phyloP scores from a whole-genome alignment of 2,888 invertebrate genomes.

The Ochropleura plecta region DNA sequence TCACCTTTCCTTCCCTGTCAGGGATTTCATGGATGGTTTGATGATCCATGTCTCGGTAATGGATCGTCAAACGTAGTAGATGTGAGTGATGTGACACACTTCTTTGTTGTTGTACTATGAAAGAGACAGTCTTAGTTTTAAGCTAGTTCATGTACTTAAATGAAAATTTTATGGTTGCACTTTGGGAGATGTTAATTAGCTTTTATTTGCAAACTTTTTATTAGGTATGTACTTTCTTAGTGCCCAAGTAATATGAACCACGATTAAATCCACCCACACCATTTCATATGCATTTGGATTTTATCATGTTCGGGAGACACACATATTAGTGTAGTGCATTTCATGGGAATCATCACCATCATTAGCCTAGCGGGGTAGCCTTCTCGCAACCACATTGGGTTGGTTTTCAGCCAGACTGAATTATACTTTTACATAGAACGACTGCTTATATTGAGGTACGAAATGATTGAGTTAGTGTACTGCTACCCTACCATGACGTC shows the following conservation, averaged over 20 bases:
- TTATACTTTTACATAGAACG: too few species aligned
- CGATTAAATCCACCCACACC: background rate
- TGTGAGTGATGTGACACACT: too few species aligned
- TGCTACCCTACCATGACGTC: too few species aligned
- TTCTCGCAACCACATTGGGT: background rate
- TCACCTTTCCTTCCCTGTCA: background rate
- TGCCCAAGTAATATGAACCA: too few species aligned
- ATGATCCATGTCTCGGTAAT: background rate
- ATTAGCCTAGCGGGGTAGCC: background rate
- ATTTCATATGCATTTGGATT: background rate
- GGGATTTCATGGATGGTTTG: background rate
- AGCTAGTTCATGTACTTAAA: background rate
- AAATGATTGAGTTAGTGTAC: too few species aligned
- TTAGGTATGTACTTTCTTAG: background rate
- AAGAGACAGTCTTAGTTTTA: background rate
- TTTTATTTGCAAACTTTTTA: constrained; percentile 6
- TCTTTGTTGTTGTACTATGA: background rate
- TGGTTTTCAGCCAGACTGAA: too few species aligned
- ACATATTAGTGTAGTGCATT: background rate
- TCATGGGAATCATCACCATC: background rate
- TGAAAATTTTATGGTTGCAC: background rate
- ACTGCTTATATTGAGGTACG: too few species aligned
- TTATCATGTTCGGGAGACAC: background rate
- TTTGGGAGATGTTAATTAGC: constrained; percentile 12
- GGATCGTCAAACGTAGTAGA: too few species aligned